Conservation (phyloP, 1,140 invertebrate species). For the Pseudomyrmex pallidus region DNA sequence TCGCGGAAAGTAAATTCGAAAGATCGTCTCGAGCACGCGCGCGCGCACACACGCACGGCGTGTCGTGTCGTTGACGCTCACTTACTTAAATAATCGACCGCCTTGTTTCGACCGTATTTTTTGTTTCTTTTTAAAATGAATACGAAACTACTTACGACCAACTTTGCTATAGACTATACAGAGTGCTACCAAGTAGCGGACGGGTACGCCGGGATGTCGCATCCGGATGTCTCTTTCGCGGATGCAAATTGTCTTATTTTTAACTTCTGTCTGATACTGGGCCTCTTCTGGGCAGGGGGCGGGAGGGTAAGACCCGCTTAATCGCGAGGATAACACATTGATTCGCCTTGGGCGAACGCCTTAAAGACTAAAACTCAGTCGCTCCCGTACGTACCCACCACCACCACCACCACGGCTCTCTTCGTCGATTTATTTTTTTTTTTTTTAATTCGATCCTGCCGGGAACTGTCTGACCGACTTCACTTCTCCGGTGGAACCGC, state of each 20-base stretch:
- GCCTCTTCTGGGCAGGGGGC: background rate
- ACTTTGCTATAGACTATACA: conserved; percentile 78
- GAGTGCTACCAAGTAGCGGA: conserved; percentile 67
- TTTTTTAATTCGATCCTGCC: conserved; percentile 56
- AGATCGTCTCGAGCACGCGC: conserved; percentile 9
- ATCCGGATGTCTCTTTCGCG: conserved; percentile 53
- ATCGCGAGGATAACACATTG: conserved; percentile 37
- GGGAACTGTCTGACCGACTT: conserved; percentile 16
- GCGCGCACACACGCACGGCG: background rate
- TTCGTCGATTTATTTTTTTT: conserved; percentile 58
- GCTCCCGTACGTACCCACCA: conserved; percentile 72
- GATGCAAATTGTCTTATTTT: conserved; percentile 56
- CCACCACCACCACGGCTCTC: conserved; percentile 64
- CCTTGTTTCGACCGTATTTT: conserved; percentile 70
- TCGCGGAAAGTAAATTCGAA: conserved; percentile 53
- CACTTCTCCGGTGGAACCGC: conserved; percentile 44
- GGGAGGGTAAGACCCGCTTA: conserved; percentile 19
- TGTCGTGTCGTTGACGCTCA: conserved; percentile 56
- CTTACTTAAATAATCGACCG: conserved; percentile 77
- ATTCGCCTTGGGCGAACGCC: conserved; percentile 50
- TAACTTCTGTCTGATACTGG: conserved; percentile 58
- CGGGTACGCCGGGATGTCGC: conserved; percentile 70
- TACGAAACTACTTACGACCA: conserved; percentile 81
- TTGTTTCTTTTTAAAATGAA: conserved; percentile 61
- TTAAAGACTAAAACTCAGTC: conserved; percentile 72